These are phyloP conservation scores for Bubo scandiacus DNA, from an alignment of 2,113 vertebrate genomes.

Conservation along the genomic window DNA sequence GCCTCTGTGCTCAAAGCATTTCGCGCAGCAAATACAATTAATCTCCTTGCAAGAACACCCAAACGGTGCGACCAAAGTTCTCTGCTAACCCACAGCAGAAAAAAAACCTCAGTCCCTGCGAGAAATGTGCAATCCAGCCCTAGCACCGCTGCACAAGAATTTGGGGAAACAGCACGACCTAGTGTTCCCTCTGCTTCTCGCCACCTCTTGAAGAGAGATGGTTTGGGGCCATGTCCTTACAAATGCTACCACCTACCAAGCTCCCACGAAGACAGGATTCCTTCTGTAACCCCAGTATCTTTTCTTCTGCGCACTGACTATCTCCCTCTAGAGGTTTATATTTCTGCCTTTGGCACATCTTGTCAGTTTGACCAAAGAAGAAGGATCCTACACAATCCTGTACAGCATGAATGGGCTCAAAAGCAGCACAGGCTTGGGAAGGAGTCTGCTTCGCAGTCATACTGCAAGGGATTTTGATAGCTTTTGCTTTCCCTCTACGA, in stretches of 20 bases:
- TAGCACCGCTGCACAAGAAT: background rate
- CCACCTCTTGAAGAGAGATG: rapidly evolving
- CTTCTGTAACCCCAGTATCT: background rate
- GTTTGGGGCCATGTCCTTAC: background rate
- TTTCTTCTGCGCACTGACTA: background rate
- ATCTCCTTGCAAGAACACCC: background rate
- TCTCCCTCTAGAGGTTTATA: background rate
- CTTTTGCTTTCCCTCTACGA: background rate
- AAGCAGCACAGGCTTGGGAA: background rate
- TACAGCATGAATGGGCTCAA: background rate
- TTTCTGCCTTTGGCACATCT: background rate
- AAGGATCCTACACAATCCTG: background rate
- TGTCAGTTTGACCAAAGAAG: background rate
- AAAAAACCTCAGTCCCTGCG: background rate
- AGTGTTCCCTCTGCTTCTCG: conserved; percentile 44
- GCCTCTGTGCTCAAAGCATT: background rate
- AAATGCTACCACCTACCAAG: background rate
- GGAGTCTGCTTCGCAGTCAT: background rate
- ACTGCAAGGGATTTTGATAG: background rate
- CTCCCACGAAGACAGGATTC: background rate
- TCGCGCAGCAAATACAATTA: background rate
- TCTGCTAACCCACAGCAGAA: background rate
- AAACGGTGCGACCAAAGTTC: background rate
- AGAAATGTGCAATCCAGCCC: background rate
- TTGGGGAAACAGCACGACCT: conserved; percentile 69